A percentile compares a stretch with the other conserved stretches of the same genome.
These are phyloP conservation scores for Meteorus sp. DNA, from an alignment of 1,140 invertebrate genomes.

Conservation along the genomic window DNA sequence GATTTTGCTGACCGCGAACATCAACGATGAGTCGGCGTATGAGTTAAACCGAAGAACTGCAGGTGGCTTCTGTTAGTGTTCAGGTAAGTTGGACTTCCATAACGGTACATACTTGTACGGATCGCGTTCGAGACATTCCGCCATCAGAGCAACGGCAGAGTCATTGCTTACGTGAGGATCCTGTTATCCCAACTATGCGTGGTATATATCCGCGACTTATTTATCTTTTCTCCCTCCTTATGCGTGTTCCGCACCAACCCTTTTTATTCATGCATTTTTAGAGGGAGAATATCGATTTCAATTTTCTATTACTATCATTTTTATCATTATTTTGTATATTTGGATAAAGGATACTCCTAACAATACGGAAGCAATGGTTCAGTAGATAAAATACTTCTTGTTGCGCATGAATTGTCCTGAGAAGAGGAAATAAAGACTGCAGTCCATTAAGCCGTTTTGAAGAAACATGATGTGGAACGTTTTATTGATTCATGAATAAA, in stretches of 20 bases:
- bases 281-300: not conserved
- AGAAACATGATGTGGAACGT: too few relatives aligned
- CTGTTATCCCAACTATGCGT: conserved; percentile 51
- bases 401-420: conserved; percentile 16
- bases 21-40: not conserved
- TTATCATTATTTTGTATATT: not conserved
- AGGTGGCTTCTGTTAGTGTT: conserved; percentile 32
- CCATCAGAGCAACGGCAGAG: too few relatives aligned
- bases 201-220: conserved; percentile 20
- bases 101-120: conserved; percentile 48
- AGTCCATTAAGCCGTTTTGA: too few relatives aligned
- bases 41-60: conserved; percentile 5
- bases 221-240: too few relatives aligned
- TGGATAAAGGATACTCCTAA: not conserved
- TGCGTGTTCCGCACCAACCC: too few relatives aligned
- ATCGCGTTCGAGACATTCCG: conserved; percentile 38
- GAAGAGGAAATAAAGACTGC: too few relatives aligned
- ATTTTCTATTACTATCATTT: not conserved
- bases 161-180: conserved; percentile 46
- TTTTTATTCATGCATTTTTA: too few relatives aligned
- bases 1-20: conserved; percentile 5
- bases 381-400: conserved; percentile 16
- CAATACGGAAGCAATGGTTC: conserved; percentile 24
- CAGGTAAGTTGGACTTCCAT: conserved; percentile 38
- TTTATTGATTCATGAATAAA: too few relatives aligned